These are phyloP conservation scores for Meloidogyne floridensis DNA, from an alignment of 1,140 invertebrate genomes.

Conservation along the genomic window DNA sequence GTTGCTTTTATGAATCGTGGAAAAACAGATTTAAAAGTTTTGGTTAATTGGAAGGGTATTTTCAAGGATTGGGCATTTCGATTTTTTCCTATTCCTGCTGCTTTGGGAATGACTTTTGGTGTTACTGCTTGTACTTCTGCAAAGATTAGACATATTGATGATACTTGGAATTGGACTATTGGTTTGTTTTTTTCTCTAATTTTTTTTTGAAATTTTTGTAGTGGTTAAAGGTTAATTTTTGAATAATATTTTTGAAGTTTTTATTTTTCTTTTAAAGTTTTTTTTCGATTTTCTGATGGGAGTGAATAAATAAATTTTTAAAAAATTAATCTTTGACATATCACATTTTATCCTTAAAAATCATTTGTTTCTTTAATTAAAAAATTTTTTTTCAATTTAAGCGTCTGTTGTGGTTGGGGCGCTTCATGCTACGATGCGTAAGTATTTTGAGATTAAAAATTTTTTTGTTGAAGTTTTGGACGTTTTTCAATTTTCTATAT, in stretches of 20 bases:
- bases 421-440: background rate
- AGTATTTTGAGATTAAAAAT: background rate
- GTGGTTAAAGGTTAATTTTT: too few relatives aligned
- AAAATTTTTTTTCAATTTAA: background rate
- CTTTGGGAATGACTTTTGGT: constrained; percentile 55
- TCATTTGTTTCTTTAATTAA: too few relatives aligned
- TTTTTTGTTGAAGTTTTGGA: background rate
- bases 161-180: constrained; percentile 34
- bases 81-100: constrained; percentile 41
- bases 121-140: constrained; percentile 52
- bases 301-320: too few relatives aligned
- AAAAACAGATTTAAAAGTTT: background rate
- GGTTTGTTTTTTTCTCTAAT: background rate
- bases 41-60: background rate
- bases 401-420: constrained; percentile 1
- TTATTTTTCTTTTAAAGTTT: too few relatives aligned
- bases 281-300: too few relatives aligned
- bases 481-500: too few relatives aligned
- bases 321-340: too few relatives aligned
- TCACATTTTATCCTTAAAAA: too few relatives aligned
- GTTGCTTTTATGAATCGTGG: background rate
- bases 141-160: constrained; percentile 54
- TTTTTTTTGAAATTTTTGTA: background rate
- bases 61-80: constrained; percentile 37
- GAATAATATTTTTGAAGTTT: too few relatives aligned